phyloP scores from a whole-genome alignment of 2,888 invertebrate species.

The Stenotaenia linearis region DNA sequence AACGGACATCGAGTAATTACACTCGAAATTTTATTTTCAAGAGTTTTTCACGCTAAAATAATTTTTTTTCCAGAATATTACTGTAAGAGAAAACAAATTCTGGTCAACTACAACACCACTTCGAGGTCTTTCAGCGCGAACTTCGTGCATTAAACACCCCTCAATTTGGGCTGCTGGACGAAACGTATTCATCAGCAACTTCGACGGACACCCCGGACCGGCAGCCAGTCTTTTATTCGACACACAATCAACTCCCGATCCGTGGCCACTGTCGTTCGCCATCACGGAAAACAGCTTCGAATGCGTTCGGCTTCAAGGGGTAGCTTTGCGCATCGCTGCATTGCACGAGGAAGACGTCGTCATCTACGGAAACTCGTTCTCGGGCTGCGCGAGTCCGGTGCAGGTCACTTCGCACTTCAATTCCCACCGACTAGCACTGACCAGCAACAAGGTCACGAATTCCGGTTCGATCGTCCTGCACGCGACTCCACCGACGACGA shows the following conservation, averaged over 20 bases:
- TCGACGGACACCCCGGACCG: not conserved
- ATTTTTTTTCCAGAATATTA: not conserved
- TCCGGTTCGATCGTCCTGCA: not conserved
- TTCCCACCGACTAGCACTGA: not conserved
- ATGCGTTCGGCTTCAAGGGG: not conserved
- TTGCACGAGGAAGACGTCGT: not conserved
- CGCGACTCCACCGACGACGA: not conserved
- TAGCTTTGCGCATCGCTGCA: not conserved
- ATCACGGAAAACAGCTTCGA: not conserved
- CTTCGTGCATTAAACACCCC: not conserved
- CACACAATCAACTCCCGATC: not conserved
- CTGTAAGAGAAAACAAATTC: not conserved
- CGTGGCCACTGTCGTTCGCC: not conserved
- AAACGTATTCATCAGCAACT: not conserved
- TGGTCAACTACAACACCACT: not conserved
- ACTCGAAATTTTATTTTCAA: too few relatives aligned
- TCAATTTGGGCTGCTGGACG: not conserved
- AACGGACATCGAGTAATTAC: not conserved
- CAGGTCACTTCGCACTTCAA: not conserved
- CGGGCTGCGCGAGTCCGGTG: not conserved
- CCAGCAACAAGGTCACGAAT: not conserved
- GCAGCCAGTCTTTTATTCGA: not conserved
- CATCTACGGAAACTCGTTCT: not conserved
- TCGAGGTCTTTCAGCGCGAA: not conserved
- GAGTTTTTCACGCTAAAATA: too few relatives aligned